Percentiles rank a stretch among this genome's conserved stretches.
These are phyloP conservation scores for Hipposideros armiger DNA, from an alignment of 2,113 vertebrate species.

Conservation along the genomic window DNA sequence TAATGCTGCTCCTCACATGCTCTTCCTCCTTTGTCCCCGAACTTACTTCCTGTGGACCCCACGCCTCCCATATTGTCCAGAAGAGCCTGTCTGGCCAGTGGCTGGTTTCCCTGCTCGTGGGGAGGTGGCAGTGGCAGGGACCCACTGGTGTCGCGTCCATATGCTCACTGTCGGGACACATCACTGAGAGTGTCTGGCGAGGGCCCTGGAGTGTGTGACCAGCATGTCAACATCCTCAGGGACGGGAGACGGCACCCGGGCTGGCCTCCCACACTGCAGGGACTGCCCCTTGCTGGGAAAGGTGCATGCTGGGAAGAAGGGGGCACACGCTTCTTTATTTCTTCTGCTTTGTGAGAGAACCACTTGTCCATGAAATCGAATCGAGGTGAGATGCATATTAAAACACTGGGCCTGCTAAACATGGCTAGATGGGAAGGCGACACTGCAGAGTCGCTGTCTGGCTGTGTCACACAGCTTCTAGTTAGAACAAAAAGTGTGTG, in stretches of 20 bases:
- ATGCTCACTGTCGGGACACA: fast-evolving
- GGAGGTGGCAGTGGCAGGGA: too few species aligned
- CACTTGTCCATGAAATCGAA: slow-evolving; percentile 78
- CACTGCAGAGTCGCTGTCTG: too few species aligned
- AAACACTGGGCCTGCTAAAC: slow-evolving; percentile 67
- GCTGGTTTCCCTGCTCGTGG: background rate
- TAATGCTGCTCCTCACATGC: too few species aligned
- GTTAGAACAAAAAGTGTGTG: background rate
- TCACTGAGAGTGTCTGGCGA: background rate
- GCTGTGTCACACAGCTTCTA: background rate
- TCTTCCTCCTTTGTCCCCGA: too few species aligned
- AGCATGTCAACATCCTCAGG: background rate
- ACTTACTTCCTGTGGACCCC: too few species aligned
- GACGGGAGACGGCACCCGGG: background rate
- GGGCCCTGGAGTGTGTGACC: background rate
- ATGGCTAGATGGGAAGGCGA: slow-evolving; percentile 31
- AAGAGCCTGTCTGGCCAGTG: too few species aligned
- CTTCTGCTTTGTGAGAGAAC: slow-evolving; percentile 69
- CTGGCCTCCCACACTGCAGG: background rate
- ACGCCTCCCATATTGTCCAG: too few species aligned
- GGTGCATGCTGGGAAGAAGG: slow-evolving; percentile 8
- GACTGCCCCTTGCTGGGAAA: background rate
- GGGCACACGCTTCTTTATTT: slow-evolving; percentile 40
- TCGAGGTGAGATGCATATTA: slow-evolving; percentile 76
- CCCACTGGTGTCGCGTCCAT: background rate